These are phyloP conservation scores for Gnathonemus longibarbis DNA, from an alignment of 2,113 vertebrate genomes.

Conservation along the genomic window DNA sequence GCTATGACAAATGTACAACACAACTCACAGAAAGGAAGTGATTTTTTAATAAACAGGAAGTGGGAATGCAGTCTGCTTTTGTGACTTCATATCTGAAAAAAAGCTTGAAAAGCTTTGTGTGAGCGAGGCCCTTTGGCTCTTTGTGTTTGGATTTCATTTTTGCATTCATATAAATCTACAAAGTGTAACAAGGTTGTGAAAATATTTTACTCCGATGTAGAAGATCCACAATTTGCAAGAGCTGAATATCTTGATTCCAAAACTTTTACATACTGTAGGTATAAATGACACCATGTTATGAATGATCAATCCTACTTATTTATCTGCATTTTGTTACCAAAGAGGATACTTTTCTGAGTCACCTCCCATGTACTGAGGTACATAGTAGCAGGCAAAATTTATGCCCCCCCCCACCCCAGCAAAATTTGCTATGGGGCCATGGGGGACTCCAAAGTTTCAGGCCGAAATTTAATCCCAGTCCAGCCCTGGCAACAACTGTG, in stretches of 20 bases:
- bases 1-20: not conserved
- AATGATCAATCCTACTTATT: not conserved
- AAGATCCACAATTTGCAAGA: not conserved
- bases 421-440: not conserved
- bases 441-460: not conserved
- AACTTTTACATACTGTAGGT: not conserved
- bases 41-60: constrained; percentile 7
- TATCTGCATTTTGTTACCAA: not conserved
- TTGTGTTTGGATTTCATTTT: not conserved
- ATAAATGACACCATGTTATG: not conserved
- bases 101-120: not conserved
- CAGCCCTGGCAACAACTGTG: not conserved
- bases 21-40: not conserved
- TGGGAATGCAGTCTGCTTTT: not conserved
- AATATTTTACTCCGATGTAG: not conserved
- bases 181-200: not conserved
- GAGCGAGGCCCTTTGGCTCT: not conserved
- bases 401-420: not conserved
- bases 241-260: not conserved
- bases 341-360: not conserved
- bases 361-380: not conserved
- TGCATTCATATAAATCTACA: no score
- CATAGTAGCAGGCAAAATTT: not conserved
- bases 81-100: not conserved
- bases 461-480: not conserved